phyloP scores from a whole-genome alignment of 2,113 vertebrate genomes.

The Megaceryle torquata region DNA sequence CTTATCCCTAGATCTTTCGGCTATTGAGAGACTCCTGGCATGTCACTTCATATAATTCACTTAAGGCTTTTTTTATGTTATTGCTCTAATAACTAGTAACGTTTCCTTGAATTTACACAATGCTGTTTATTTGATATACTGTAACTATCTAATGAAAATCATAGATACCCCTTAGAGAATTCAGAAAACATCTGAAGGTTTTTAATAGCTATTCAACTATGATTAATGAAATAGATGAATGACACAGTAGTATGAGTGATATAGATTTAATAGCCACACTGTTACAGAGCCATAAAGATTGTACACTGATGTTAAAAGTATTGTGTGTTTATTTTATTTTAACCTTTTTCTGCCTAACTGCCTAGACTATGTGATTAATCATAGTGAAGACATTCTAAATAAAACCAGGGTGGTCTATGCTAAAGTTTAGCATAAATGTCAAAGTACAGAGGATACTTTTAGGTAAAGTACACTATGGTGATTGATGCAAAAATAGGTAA shows the following conservation, averaged over 20 bases:
- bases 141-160: conserved; percentile 16
- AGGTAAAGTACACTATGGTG: not conserved
- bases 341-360: not conserved
- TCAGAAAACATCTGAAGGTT: not conserved
- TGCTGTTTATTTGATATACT: not conserved
- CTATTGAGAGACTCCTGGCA: not conserved
- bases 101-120: conserved; percentile 50
- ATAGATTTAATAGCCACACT: not conserved
- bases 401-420: not conserved
- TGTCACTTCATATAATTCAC: not conserved
- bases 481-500: not conserved
- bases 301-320: not conserved
- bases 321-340: not conserved
- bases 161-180: not conserved
- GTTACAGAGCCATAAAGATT: not conserved
- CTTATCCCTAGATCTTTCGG: not conserved
- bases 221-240: conserved; percentile 31
- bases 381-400: not conserved
- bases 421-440: not conserved
- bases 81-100: not conserved
- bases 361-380: not conserved
- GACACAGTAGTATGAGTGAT: not conserved
- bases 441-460: not conserved
- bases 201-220: conserved; percentile 1
- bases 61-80: not conserved